Evolutionary conservation across 1,140 invertebrate species (phyloP).

Genomic region (Bombus affinis): DNA sequence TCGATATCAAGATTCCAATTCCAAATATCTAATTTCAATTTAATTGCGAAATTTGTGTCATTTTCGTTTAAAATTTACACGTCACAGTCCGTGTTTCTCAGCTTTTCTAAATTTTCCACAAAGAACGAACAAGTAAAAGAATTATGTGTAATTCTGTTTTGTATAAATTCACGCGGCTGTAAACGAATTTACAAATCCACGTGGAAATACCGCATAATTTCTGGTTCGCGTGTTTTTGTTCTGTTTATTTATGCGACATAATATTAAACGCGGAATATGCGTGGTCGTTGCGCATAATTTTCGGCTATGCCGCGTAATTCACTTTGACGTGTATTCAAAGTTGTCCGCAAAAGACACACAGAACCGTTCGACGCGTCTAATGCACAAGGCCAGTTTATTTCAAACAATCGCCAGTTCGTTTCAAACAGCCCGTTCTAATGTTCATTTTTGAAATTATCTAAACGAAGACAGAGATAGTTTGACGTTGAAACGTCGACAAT

Average conservation of each 20-base stretch:
- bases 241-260: not conserved
- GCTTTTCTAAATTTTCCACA: too few species aligned
- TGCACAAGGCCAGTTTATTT: not conserved
- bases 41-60: too few species aligned
- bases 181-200: not conserved
- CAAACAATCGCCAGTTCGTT: not conserved
- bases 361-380: not conserved
- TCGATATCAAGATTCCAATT: too few species aligned
- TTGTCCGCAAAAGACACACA: not conserved
- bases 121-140: too few species aligned
- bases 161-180: too few species aligned
- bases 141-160: too few species aligned
- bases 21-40: too few species aligned
- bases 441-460: not conserved
- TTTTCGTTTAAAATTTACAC: too few species aligned
- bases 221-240: not conserved
- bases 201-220: not conserved
- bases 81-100: fast-evolving
- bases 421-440: not conserved
- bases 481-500: too few species aligned
- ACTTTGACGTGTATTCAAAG: slow-evolving; percentile 17
- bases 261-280: not conserved
- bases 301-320: slow-evolving; percentile 19
- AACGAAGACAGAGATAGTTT: not conserved
- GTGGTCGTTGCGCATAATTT: slow-evolving; percentile 5